These are phyloP conservation scores for Maniola hyperantus DNA, from an alignment of 2,888 invertebrate species.

Conservation along the genomic window DNA sequence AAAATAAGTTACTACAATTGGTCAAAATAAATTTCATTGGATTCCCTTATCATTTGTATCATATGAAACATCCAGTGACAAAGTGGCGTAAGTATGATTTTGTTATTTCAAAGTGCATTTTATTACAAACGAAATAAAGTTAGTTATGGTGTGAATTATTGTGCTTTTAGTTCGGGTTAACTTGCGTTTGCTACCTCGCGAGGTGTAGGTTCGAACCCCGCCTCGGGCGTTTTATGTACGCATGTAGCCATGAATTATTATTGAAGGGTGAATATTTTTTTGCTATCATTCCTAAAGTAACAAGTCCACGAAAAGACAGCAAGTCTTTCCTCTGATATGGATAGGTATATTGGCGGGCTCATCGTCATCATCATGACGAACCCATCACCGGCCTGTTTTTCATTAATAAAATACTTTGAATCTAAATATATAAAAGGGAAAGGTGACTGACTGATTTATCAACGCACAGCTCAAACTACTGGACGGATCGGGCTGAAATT, in stretches of 20 bases:
- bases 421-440: too few species aligned
- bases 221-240: constrained; percentile 55
- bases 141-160: constrained; percentile 18
- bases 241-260: constrained; percentile 48
- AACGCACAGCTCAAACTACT: too few species aligned
- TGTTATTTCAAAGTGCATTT: constrained; percentile 25
- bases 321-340: neutral
- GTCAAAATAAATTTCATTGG: constrained; percentile 52
- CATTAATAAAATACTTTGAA: too few species aligned
- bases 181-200: constrained; percentile 47
- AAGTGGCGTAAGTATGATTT: constrained; percentile 42
- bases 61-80: constrained; percentile 28
- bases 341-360: neutral
- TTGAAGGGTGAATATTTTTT: constrained; percentile 41
- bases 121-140: constrained; percentile 16
- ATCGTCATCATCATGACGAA: too few species aligned
- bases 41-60: constrained; percentile 54
- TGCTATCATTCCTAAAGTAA: constrained; percentile 15
- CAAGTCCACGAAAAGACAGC: neutral
- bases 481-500: too few species aligned
- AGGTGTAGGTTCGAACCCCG: constrained; percentile 56
- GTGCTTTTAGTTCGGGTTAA: constrained; percentile 37
- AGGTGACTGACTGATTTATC: too few species aligned
- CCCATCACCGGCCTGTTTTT: too few species aligned
- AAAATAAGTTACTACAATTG: constrained; percentile 38